Percentiles rank a stretch among this genome's conserved stretches.
These are phyloP conservation scores for Trichogramma pretiosum DNA, from an alignment of 1,140 invertebrate species.

Conservation along the genomic window DNA sequence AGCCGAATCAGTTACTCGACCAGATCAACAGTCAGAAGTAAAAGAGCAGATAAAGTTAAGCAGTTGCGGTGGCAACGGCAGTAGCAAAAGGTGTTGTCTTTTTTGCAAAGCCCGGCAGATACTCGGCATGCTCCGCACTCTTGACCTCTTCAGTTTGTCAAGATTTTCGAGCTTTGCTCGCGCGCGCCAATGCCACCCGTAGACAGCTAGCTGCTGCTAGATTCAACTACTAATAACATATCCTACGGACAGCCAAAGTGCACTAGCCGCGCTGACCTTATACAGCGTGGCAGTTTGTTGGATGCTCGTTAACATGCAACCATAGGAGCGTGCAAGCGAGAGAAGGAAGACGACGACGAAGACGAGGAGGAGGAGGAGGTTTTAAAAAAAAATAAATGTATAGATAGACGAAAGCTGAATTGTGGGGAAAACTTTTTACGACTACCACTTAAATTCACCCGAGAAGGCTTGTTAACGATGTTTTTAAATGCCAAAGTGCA, in stretches of 20 bases:
- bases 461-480: slow-evolving; percentile 5
- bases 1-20: too few relatives aligned
- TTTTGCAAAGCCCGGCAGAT: not conserved
- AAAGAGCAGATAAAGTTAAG: not conserved
- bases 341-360: too few relatives aligned
- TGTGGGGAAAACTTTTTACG: slow-evolving; percentile 8
- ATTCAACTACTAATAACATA: too few relatives aligned
- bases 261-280: not conserved
- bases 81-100: too few relatives aligned
- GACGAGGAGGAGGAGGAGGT: too few relatives aligned
- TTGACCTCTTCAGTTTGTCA: not conserved
- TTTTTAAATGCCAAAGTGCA: slow-evolving; percentile 3
- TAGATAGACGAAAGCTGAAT: not conserved
- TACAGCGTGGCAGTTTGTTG: too few relatives aligned
- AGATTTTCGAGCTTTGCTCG: not conserved
- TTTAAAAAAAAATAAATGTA: too few relatives aligned
- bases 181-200: not conserved
- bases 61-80: too few relatives aligned
- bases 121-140: not conserved
- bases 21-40: not conserved
- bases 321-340: not conserved
- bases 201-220: too few relatives aligned
- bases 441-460: slow-evolving; percentile 4
- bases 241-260: not conserved
- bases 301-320: too few relatives aligned